phyloP scores from a whole-genome alignment of 2,797 vertebrate species.

The Sciaenops ocellatus region DNA sequence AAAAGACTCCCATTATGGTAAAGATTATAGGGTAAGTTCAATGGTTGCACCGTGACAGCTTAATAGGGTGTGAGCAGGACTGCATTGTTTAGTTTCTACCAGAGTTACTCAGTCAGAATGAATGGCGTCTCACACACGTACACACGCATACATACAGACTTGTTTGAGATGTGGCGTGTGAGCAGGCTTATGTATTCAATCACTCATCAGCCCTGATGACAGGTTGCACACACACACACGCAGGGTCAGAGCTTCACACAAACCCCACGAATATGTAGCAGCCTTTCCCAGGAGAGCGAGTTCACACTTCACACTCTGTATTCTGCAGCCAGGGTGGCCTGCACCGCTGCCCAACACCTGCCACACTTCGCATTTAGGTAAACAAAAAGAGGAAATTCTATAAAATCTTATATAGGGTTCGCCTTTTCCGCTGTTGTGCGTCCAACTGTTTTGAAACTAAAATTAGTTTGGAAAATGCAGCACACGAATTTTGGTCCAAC shows the following conservation, averaged over 20 bases:
- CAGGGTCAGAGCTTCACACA: constrained; percentile 29
- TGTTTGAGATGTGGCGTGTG: constrained; percentile 69
- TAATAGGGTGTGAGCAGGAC: constrained; percentile 65
- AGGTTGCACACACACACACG: constrained; percentile 44
- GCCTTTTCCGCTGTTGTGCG: constrained; percentile 41
- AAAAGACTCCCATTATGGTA: constrained; percentile 40
- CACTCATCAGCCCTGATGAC: constrained; percentile 66
- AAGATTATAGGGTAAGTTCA: constrained; percentile 56
- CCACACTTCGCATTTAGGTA: constrained; percentile 45
- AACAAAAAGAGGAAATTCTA: constrained; percentile 71
- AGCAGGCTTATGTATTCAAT: constrained; percentile 70
- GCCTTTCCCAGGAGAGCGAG: constrained; percentile 36
- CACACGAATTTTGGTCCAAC: background rate
- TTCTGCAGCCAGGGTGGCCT: constrained; percentile 52
- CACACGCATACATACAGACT: constrained; percentile 30
- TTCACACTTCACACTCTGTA: constrained; percentile 50
- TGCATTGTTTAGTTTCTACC: constrained; percentile 65
- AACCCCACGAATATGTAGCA: constrained; percentile 37
- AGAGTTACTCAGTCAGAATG: constrained; percentile 41
- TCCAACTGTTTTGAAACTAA: constrained; percentile 39
- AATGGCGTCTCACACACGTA: constrained; percentile 41
- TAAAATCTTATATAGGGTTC: constrained; percentile 44
- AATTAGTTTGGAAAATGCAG: constrained; percentile 51
- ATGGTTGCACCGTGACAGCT: constrained; percentile 59
- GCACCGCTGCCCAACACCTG: constrained; percentile 52